These are phyloP conservation scores for Poecilia gillii DNA, from an alignment of 2,797 vertebrate genomes.

Conservation along the genomic window DNA sequence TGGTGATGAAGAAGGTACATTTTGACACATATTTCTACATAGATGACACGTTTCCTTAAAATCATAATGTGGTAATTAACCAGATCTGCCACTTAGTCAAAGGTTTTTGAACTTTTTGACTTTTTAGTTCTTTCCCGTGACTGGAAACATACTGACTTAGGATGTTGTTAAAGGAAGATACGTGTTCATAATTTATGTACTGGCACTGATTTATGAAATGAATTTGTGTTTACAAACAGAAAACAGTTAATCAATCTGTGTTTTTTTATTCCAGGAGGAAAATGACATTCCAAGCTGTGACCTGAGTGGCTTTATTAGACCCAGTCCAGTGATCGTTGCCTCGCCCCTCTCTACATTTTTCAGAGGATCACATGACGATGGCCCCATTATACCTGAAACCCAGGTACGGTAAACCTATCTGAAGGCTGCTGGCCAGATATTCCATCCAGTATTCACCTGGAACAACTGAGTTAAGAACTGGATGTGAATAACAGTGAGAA, in stretches of 20 bases:
- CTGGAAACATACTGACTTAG: not conserved
- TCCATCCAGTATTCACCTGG: not conserved
- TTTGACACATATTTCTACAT: not conserved
- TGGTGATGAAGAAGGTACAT: constrained; percentile 93
- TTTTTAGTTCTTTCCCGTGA: not conserved
- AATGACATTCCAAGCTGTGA: constrained; percentile 98
- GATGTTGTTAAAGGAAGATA: not conserved
- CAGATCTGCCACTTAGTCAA: not conserved
- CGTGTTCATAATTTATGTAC: not conserved
- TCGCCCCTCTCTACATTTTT: constrained; percentile 94
- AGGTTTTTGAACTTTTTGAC: not conserved
- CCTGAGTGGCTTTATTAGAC: constrained; percentile 93
- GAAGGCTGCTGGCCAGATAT: not conserved
- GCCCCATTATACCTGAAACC: constrained; percentile 94
- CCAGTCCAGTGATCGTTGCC: constrained; percentile 91
- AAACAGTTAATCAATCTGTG: not conserved
- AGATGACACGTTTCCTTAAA: not conserved
- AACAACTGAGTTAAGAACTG: not conserved
- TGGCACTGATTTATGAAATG: constrained; percentile 4
- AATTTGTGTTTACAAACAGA: not conserved
- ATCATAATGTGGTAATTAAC: not conserved
- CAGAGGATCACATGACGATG: constrained; percentile 89
- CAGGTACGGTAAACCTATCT: constrained; percentile 80
- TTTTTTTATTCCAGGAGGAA: constrained; percentile 82
- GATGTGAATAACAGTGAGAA: not conserved